Evolutionary conservation across 2,797 vertebrate genomes (phyloP), one percentile per base, ranked within the genome.

Genomic region (Scyliorhinus canicula): DNA sequence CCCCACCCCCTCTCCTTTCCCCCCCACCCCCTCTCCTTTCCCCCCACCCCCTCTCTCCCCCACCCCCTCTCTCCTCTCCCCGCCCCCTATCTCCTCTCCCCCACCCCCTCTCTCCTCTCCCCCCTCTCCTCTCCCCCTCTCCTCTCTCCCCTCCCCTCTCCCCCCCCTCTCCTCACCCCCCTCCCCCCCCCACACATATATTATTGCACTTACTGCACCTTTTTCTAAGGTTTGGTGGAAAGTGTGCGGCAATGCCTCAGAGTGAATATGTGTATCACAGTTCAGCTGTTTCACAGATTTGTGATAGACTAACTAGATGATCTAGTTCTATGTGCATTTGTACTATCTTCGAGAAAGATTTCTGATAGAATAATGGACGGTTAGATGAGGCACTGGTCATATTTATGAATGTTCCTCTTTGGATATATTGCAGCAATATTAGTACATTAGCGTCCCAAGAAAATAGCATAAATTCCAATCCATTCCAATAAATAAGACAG

Each of bases 381-480:
- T 91, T 35, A 65, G 40, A 40, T 57, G 47, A 88, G 16, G 11
- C 52, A 88, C 47, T 71, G 12, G 14, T 50, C 26, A 3, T 94
- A 44, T 94, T 65, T 44, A 19, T 94, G 47, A 74, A 3, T 47
- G 55, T 94, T 52, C 16, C 57, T 74, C 47, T 52, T 16, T 14
- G 14, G 67, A 52, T 57, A 60, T 57, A 90, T n/a, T 19, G 55
- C 86, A 90, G 31, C 86, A 90, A 90, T n/a, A n/a, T 55, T 57
- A 60, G 86, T 52, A 90, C 47, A 28, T 55, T n/a, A 3, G 35
- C 50, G 16, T 35, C 35, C 19, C 67, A 12, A 52, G 35, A 31
- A 94, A 74, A 94, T 52, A 94, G 67, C 19, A 50, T 74, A 21
- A 28, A 94, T 94, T 94, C 67, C 47, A 50, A 16, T 19, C 93